phyloP scores from a whole-genome alignment of 2,888 invertebrate genomes.

The Lordiphosa andalusiaca region DNA sequence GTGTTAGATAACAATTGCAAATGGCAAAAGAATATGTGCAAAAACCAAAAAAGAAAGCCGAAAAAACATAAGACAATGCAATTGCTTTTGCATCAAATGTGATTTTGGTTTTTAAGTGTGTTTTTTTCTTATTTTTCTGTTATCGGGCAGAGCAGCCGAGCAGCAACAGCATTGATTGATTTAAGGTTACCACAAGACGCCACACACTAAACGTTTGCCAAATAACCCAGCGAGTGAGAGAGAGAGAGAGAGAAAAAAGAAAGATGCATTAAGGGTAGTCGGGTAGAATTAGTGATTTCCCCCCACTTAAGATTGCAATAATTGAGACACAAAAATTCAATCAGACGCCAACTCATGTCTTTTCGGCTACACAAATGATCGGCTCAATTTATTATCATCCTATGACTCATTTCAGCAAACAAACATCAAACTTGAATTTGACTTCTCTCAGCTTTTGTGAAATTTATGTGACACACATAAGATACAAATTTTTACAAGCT shows the following conservation, averaged over 20 bases:
- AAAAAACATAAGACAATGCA: conserved; percentile 10
- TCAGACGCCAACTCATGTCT: not conserved
- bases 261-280: conserved; percentile 35
- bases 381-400: too few species aligned
- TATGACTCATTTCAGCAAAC: too few species aligned
- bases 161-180: conserved; percentile 67
- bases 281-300: not conserved
- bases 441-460: not conserved
- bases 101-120: conserved; percentile 12
- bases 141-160: conserved; percentile 46
- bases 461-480: too few species aligned
- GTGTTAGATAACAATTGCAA: conserved; percentile 70
- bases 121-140: conserved; percentile 23
- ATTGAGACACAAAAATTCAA: not conserved
- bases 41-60: conserved; percentile 11
- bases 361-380: too few species aligned
- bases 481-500: too few species aligned
- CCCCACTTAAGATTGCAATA: not conserved
- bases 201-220: conserved; percentile 54
- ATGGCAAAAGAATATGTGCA: conserved; percentile 50
- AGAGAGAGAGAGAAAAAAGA: conserved; percentile 19
- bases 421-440: not conserved
- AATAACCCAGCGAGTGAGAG: conserved; percentile 27
- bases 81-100: conserved; percentile 1
- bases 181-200: conserved; percentile 72